Conservation (phyloP, 2,888 invertebrate genomes). For the Luperina nickerlii region DNA sequence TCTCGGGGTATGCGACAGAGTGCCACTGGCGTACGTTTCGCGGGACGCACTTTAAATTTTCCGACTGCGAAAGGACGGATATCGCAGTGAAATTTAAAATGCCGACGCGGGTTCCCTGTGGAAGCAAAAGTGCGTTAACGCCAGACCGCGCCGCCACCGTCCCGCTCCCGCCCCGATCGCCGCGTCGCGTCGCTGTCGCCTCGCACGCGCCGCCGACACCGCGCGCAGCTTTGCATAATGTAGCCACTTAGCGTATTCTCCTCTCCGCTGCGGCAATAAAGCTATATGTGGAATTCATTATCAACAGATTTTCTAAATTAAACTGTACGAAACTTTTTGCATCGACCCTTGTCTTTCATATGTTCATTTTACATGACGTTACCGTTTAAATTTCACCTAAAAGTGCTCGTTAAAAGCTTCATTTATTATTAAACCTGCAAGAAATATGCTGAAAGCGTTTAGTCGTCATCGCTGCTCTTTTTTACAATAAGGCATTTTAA, state of each 20-base stretch:
- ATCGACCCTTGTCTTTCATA: constrained; percentile 46
- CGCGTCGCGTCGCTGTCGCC: constrained; percentile 25
- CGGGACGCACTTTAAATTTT: constrained; percentile 86
- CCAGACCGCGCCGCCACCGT: constrained; percentile 23
- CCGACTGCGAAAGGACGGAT: constrained; percentile 79
- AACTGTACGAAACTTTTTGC: constrained; percentile 58
- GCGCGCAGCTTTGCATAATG: constrained; percentile 80
- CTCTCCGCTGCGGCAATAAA: constrained; percentile 67
- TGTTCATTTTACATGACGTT: constrained; percentile 45
- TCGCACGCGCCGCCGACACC: constrained; percentile 56
- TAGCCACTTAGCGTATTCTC: constrained; percentile 77
- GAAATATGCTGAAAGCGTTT: constrained; percentile 62
- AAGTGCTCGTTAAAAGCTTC: constrained; percentile 61
- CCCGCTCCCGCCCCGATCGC: constrained; percentile 29
- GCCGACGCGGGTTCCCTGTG: constrained; percentile 76
- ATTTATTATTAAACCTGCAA: constrained; percentile 64
- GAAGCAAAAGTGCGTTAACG: constrained; percentile 76
- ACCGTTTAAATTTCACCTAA: constrained; percentile 56
- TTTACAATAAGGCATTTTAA: constrained; percentile 65
- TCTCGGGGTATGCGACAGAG: constrained; percentile 86
- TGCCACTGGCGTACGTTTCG: constrained; percentile 83
- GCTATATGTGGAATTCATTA: constrained; percentile 77
- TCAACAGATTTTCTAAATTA: constrained; percentile 66
- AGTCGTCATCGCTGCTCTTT: constrained; percentile 54
- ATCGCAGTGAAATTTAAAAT: constrained; percentile 85